These are phyloP conservation scores for Lethrus apterus DNA, from an alignment of 1,140 invertebrate species.

Conservation along the genomic window DNA sequence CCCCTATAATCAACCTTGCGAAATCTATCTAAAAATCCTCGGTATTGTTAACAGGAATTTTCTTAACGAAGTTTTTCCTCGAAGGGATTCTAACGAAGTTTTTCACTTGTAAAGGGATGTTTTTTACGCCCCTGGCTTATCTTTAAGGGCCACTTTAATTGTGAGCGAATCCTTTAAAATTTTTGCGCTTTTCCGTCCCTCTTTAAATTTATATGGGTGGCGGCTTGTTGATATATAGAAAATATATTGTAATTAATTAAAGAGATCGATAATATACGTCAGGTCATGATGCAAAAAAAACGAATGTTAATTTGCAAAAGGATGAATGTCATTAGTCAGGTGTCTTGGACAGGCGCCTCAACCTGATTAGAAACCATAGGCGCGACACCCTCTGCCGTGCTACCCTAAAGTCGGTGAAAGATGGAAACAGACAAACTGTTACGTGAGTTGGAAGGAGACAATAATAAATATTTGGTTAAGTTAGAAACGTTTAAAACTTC, in stretches of 20 bases:
- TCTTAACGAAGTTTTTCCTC: constrained; percentile 33
- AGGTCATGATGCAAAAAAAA: constrained; percentile 19
- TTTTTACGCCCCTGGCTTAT: constrained; percentile 39
- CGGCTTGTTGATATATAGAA: background rate
- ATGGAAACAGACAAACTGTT: background rate
- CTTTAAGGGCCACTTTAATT: constrained; percentile 42
- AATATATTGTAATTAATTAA: background rate
- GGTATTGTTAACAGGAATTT: constrained; percentile 32
- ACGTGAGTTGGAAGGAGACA: background rate
- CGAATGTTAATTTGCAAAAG: constrained; percentile 16
- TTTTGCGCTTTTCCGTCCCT: constrained; percentile 16
- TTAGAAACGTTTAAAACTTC: no score
- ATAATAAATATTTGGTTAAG: background rate
- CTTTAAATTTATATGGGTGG: constrained; percentile 5
- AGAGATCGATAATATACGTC: constrained; percentile 1
- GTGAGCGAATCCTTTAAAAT: constrained; percentile 33
- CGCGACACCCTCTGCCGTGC: constrained; percentile 5
- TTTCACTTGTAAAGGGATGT: constrained; percentile 32
- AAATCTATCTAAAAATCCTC: constrained; percentile 32
- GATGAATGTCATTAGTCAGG: constrained; percentile 25
- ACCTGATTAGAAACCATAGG: constrained; percentile 18
- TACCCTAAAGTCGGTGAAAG: background rate
- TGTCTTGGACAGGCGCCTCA: constrained; percentile 22
- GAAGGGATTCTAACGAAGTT: constrained; percentile 26
- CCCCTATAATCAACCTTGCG: constrained; percentile 29